Percentiles rank a stretch among this genome's conserved stretches.
phyloP scores from a whole-genome alignment of 2,113 vertebrate species.

The Scalopus aquaticus region DNA sequence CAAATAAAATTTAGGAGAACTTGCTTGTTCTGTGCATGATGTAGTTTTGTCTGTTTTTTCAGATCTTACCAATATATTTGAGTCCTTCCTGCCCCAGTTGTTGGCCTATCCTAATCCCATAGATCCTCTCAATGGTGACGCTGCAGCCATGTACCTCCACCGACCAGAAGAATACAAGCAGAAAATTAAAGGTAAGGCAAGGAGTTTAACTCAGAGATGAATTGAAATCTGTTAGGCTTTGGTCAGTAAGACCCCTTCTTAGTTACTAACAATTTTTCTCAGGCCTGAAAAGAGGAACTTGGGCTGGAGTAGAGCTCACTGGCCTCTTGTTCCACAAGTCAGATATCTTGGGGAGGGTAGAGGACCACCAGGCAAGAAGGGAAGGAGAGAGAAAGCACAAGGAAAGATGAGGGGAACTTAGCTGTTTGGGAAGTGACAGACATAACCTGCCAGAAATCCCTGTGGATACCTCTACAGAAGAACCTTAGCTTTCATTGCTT shows the following conservation, averaged over 20 bases:
- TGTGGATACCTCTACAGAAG: neutral
- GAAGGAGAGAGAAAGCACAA: neutral
- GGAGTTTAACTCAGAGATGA: neutral
- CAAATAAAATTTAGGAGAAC: neutral
- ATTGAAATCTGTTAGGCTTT: neutral
- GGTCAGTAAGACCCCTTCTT: neutral
- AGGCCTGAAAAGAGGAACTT: neutral
- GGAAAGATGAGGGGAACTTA: neutral
- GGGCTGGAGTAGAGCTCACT: neutral
- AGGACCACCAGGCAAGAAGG: neutral
- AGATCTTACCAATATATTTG: slow-evolving; percentile 99
- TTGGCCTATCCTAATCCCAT: slow-evolving; percentile 99
- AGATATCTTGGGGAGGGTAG: neutral
- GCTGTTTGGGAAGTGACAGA: neutral
- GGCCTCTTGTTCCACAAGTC: neutral
- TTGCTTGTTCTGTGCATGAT: neutral
- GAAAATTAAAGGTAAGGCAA: slow-evolving; percentile 96
- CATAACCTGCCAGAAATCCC: neutral
- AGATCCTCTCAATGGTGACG: slow-evolving; percentile 97
- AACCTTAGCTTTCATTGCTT: neutral
- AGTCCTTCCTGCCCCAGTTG: slow-evolving; percentile 99
- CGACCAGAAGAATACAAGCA: slow-evolving; percentile 99
- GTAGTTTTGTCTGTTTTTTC: slow-evolving; percentile 64
- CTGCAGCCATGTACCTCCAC: slow-evolving; percentile 99
- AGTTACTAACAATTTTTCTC: neutral